phyloP scores from a whole-genome alignment of 1,140 invertebrate genomes.

The Eriocheir sinensis region DNA sequence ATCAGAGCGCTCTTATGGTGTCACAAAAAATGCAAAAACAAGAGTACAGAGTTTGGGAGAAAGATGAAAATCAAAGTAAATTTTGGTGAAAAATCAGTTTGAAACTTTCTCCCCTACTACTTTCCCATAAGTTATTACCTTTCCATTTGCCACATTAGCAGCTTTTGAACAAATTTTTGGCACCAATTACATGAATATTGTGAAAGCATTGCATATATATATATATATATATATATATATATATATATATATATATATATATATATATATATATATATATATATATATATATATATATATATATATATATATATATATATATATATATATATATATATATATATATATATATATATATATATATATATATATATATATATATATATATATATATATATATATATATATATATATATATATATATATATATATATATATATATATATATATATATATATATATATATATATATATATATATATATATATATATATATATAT shows the following conservation, averaged over 20 bases:
- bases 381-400: conserved; percentile 41
- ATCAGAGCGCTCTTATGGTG: too few relatives aligned
- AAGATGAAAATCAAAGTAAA: too few relatives aligned
- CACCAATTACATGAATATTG: not conserved
- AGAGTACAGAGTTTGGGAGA: too few relatives aligned
- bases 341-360: conserved; percentile 44
- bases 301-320: not conserved
- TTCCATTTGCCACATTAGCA: too few relatives aligned
- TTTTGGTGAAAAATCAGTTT: too few relatives aligned
- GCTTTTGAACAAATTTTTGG: too few relatives aligned
- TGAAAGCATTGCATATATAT: not conserved
- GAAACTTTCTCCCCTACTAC: too few relatives aligned
- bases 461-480: not conserved
- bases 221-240: conserved; percentile 58
- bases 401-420: conserved; percentile 18
- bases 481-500: not conserved
- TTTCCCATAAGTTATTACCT: too few relatives aligned
- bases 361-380: conserved; percentile 46
- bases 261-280: conserved; percentile 58
- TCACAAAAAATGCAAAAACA: too few relatives aligned
- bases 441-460: not conserved
- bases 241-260: conserved; percentile 57
- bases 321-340: not conserved
- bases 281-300: conserved; percentile 52
- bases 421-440: conserved; percentile 40